Evolutionary conservation across 2,888 invertebrate species (phyloP), one percentile per base, ranked within the genome.

Genomic region (Dicranocentrus wangi): DNA sequence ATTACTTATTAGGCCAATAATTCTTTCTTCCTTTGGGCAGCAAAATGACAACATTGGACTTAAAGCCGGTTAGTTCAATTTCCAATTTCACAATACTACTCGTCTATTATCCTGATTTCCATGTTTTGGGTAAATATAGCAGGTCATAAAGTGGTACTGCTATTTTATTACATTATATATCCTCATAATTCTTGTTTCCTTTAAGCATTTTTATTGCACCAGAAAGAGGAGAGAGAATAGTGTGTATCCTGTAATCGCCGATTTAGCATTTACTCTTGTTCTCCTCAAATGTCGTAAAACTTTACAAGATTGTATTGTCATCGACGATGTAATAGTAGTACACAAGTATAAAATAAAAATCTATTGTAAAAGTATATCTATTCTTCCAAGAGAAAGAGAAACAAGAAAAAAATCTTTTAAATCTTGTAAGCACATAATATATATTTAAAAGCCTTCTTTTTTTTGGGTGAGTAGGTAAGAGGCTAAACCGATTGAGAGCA

Each of bases 1-100:
- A 76, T 76, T 76, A 66, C 42, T 72, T 75, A 75, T 75, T 65
- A 76, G 68, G 61, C 68, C 76, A 76, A 68, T 76, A 76, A 60
- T 60, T 76, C 55, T 66, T 66, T 25, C 8, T 19, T 27, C 15
- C 23, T 65, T 27, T 61, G 58, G 42, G n/a, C n/a, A n/a, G n/a
- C n/a, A n/a, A n/a, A n/a, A n/a, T n/a, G n/a, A n/a, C n/a, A n/a
- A n/a, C n/a, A n/a, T 58, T 51, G 51, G 7, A n/a, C 51, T n/a
- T 51, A 51, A 10, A 61, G 71, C n/a, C n/a, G n/a, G n/a, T n/a
- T n/a, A n/a, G n/a, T n/a, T n/a, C n/a, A n/a, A n/a, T n/a, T n/a
- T n/a, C n/a, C n/a, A n/a, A n/a, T n/a, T n/a, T n/a, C n/a, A n/a
- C n/a, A n/a, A n/a, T n/a, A n/a, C n/a, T n/a, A n/a, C n/a, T n/a